Evolutionary conservation across 2,888 invertebrate genomes (phyloP).

Genomic region (Xanthia icteritia): DNA sequence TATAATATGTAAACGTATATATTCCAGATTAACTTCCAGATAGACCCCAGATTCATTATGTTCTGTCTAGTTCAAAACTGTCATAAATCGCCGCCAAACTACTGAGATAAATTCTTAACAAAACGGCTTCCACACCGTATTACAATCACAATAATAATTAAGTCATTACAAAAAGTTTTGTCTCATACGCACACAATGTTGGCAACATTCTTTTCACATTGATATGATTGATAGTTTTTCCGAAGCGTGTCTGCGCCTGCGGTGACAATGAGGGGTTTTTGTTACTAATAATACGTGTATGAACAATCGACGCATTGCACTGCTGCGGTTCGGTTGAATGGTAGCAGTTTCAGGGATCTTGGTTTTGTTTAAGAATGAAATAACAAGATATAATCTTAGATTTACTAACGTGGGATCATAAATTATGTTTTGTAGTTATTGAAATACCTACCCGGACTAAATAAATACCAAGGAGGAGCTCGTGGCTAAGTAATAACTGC

Average conservation of each 20-base stretch:
- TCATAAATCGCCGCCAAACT: conserved; percentile 26
- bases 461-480: neutral
- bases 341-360: conserved; percentile 44
- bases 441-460: neutral
- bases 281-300: conserved; percentile 50
- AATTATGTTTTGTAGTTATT: neutral
- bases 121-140: conserved; percentile 46
- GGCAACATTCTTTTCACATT: conserved; percentile 67
- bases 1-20: no score
- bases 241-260: conserved; percentile 22
- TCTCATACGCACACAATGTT: conserved; percentile 65
- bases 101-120: conserved; percentile 51
- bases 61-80: neutral
- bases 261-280: conserved; percentile 68
- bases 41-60: no score
- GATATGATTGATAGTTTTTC: conserved; percentile 54
- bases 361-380: conserved; percentile 28
- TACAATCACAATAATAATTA: conserved; percentile 65
- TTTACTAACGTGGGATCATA: neutral
- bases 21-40: no score
- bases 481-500: no score
- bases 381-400: conserved; percentile 14
- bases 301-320: conserved; percentile 64
- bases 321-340: conserved; percentile 49
- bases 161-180: conserved; percentile 52